phyloP scores from a whole-genome alignment of 1,140 invertebrate genomes.

The Drosophila biarmipes region DNA sequence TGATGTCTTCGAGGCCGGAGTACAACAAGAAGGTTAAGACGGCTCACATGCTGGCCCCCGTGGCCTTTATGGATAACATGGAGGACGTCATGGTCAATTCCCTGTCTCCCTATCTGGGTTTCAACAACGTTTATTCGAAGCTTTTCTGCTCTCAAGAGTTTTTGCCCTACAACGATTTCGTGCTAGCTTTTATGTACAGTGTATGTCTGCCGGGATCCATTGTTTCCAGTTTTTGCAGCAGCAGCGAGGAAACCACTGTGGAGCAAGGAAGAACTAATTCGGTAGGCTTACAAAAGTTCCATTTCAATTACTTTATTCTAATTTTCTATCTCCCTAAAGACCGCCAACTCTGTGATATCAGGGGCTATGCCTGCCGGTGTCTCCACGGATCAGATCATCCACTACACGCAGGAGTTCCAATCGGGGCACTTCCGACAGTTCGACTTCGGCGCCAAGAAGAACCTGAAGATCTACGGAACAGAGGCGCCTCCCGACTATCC shows the following conservation, averaged over 20 bases:
- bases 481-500: conserved; percentile 86
- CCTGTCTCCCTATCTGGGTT: conserved; percentile 34
- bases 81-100: conserved; percentile 25
- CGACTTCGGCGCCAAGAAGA: conserved; percentile 83
- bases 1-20: conserved; percentile 87
- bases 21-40: conserved; percentile 87
- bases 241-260: conserved; percentile 34
- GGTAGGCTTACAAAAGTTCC: conserved; percentile 13
- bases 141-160: conserved; percentile 44
- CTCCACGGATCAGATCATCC: conserved; percentile 89
- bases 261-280: conserved; percentile 76
- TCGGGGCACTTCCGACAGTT: conserved; percentile 83
- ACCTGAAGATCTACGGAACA: conserved; percentile 83
- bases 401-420: conserved; percentile 87
- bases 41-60: conserved; percentile 87
- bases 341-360: conserved; percentile 85
- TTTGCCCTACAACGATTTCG: conserved; percentile 57
- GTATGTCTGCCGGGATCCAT: conserved; percentile 84
- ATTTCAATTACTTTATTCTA: conserved; percentile 67
- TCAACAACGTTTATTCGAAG: conserved; percentile 75
- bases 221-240: conserved; percentile 48
- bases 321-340: conserved; percentile 80
- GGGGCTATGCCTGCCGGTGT: conserved; percentile 90
- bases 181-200: conserved; percentile 63
- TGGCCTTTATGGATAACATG: conserved; percentile 68